Base-by-base conservation (phyloP, 1,140 invertebrate species). In the Bombus fervidus region DNA sequence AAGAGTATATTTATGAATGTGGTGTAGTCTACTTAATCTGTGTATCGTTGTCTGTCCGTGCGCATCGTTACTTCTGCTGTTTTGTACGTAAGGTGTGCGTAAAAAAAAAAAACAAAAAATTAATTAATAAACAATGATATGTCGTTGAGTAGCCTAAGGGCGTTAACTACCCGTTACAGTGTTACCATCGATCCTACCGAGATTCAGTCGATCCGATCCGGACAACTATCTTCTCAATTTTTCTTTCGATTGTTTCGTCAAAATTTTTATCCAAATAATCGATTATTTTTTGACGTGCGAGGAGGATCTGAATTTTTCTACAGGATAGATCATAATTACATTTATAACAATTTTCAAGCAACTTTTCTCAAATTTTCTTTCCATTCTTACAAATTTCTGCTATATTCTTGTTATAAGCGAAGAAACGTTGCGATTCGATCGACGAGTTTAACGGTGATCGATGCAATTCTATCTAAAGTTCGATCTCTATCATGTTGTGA, bases 401-500 rank as follows among this genome's bases (percentile, higher is more conserved):
- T 5, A 9, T 3, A 25, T 3, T 69, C 68, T 39, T 22, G 15
- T 34, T 53, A 22, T 3, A 57, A 2, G 0, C 9, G 34, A 15
- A 6, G 28, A 73, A 37, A 37, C 15, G 73, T 41, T 76, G 81
- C 47, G 53, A 79, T 66, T 64, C 64, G 25, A 28, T 75, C 47
- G 77, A 75, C 68, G 73, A 66, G 69, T 75, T 87, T 66, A 59
- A 37, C 80, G 47, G 71, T 80, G 85, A 81, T 89, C 86, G 91
- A 87, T 93, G 84, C 84, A 92, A 92, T 90, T 93, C 89, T 92
- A 93, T 89, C 89, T 93, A 91, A 94, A 93, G 93, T 94, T 94
- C 92, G 93, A 93, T 94, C 91, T 93, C 90, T 93, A 89, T 93
- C 92, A 92, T 93, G 90, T 93, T 93, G 93, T 93, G 93, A 93